phyloP scores from a whole-genome alignment of 2,113 vertebrate genomes.

The Carassius carassius region DNA sequence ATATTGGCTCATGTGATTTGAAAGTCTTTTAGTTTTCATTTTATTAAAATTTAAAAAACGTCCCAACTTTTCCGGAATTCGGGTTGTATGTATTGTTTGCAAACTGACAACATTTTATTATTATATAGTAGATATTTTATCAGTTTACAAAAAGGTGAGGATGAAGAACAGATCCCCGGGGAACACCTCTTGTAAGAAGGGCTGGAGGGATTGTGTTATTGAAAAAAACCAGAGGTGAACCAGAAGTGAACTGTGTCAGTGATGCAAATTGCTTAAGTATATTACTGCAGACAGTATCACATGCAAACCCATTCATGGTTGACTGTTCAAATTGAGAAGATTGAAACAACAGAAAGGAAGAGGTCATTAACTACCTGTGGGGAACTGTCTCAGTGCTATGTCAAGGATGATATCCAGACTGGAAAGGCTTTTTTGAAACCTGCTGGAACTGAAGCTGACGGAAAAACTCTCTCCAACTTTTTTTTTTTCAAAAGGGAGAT shows the following conservation, averaged over 20 bases:
- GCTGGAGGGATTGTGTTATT: background rate
- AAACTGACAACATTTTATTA: background rate
- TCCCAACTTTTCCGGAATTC: too few species aligned
- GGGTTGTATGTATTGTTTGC: background rate
- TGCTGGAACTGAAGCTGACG: background rate
- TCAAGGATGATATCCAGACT: background rate
- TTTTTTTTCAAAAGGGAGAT: background rate
- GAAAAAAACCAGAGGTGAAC: background rate
- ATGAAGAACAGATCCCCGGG: background rate
- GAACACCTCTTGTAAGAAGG: background rate
- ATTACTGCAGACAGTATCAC: background rate
- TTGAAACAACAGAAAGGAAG: background rate
- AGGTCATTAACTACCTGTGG: background rate
- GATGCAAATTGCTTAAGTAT: background rate
- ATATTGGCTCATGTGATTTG: too few species aligned
- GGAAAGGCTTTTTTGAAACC: background rate
- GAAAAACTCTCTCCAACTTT: background rate
- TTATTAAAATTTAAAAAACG: too few species aligned
- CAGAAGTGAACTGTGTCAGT: background rate
- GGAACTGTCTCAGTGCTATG: background rate
- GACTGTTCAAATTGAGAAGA: background rate
- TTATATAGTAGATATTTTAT: background rate
- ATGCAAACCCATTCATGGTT: conserved; percentile 5
- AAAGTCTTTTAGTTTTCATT: too few species aligned
- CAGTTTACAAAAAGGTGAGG: background rate